phyloP scores from a whole-genome alignment of 1,140 invertebrate genomes.

The Atta cephalotes region DNA sequence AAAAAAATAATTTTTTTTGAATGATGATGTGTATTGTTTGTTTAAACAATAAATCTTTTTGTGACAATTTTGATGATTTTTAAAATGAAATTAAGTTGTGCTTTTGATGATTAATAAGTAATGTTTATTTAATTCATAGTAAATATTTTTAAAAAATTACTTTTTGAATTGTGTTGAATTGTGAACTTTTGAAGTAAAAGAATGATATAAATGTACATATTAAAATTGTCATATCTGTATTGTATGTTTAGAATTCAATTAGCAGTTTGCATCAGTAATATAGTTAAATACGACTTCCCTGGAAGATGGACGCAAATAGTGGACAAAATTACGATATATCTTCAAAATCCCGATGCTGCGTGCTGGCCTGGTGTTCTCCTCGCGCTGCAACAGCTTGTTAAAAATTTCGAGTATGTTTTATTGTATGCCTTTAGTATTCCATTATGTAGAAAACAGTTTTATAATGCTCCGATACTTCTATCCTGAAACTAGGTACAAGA shows the following conservation, averaged over 20 bases:
- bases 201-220: neutral
- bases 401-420: slow-evolving; percentile 95
- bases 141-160: too few species aligned
- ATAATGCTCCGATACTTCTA: neutral
- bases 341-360: slow-evolving; percentile 93
- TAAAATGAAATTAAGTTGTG: too few species aligned
- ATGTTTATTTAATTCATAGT: too few species aligned
- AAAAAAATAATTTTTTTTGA: too few species aligned
- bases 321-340: slow-evolving; percentile 95
- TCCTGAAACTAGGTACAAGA: slow-evolving; percentile 91
- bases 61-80: too few species aligned
- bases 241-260: slow-evolving; percentile 92
- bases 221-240: slow-evolving; percentile 44
- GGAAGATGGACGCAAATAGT: slow-evolving; percentile 97
- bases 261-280: slow-evolving; percentile 95
- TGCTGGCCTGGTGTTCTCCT: slow-evolving; percentile 97
- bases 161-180: too few species aligned
- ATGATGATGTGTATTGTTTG: too few species aligned
- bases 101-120: too few species aligned
- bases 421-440: neutral
- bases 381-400: slow-evolving; percentile 97
- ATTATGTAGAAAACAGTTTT: neutral
- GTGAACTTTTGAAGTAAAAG: too few species aligned
- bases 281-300: slow-evolving; percentile 98
- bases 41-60: too few species aligned